These are phyloP conservation scores for Grammomys surdaster DNA, from an alignment of 2,113 vertebrate genomes.

Conservation along the genomic window DNA sequence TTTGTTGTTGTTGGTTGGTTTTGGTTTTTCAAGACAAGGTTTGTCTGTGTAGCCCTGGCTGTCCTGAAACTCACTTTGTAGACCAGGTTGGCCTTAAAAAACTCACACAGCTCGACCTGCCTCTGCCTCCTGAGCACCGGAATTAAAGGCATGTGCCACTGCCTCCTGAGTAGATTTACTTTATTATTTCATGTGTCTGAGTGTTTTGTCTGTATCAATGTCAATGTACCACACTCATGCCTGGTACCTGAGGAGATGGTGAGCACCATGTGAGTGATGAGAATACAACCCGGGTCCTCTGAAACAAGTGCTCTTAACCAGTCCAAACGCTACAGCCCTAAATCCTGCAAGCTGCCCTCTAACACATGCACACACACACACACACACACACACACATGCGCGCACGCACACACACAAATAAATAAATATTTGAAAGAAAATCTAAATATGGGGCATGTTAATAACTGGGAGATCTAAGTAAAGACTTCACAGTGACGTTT, in stretches of 20 bases:
- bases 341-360: not conserved
- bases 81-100: not conserved
- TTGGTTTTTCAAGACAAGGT: not conserved
- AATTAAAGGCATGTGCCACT: not conserved
- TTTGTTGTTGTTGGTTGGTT: not conserved
- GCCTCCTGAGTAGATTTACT: not conserved
- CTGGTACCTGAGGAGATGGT: not conserved
- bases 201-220: not conserved
- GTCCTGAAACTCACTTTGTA: not conserved
- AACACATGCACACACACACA: not conserved
- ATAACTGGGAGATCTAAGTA: not conserved
- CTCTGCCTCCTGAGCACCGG: not conserved
- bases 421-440: not conserved
- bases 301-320: not conserved
- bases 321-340: not conserved
- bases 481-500: not conserved
- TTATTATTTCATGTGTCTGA: not conserved
- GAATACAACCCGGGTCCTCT: not conserved
- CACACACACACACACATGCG: not conserved
- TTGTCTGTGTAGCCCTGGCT: not conserved
- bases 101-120: not conserved
- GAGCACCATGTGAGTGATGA: no score
- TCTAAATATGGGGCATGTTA: conserved; percentile 37
- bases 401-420: not conserved
- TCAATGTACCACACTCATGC: not conserved